Evolutionary conservation across 1,140 invertebrate genomes (phyloP).

Genomic region (Drosophila gunungcola): DNA sequence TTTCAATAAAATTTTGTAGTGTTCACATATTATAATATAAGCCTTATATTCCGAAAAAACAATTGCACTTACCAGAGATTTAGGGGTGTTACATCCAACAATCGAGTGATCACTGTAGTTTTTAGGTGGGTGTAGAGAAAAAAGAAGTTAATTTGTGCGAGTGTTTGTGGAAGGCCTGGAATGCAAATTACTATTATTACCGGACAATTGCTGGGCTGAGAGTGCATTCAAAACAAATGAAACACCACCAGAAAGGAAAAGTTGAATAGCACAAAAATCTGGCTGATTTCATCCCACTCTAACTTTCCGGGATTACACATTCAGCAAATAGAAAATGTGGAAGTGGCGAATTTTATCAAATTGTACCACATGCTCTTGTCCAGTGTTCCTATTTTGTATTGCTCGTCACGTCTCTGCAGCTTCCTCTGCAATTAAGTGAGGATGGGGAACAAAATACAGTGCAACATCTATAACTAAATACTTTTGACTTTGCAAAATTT

Average conservation of each 20-base stretch:
- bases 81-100: not conserved
- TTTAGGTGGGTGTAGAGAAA: slow-evolving; percentile 22
- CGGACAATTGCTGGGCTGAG: slow-evolving; percentile 35
- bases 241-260: slow-evolving; percentile 17
- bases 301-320: slow-evolving; percentile 32
- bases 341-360: slow-evolving; percentile 18
- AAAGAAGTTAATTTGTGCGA: slow-evolving; percentile 23
- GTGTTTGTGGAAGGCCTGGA: slow-evolving; percentile 26
- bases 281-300: slow-evolving; percentile 16
- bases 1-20: too few species aligned
- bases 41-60: too few species aligned
- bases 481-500: not conserved
- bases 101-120: slow-evolving; percentile 4
- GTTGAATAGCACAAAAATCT: slow-evolving; percentile 23
- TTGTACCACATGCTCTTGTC: slow-evolving; percentile 42
- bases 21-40: too few species aligned
- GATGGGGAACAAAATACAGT: slow-evolving; percentile 1
- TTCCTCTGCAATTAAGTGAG: slow-evolving; percentile 65
- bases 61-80: too few species aligned
- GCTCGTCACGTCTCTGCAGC: slow-evolving; percentile 58
- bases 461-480: not conserved
- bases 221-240: slow-evolving; percentile 38
- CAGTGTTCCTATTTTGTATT: slow-evolving; percentile 34
- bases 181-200: slow-evolving; percentile 54
- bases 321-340: slow-evolving; percentile 29